Base-by-base conservation (phyloP, 2,888 invertebrate species). In the Schizotus pectinicornis region DNA sequence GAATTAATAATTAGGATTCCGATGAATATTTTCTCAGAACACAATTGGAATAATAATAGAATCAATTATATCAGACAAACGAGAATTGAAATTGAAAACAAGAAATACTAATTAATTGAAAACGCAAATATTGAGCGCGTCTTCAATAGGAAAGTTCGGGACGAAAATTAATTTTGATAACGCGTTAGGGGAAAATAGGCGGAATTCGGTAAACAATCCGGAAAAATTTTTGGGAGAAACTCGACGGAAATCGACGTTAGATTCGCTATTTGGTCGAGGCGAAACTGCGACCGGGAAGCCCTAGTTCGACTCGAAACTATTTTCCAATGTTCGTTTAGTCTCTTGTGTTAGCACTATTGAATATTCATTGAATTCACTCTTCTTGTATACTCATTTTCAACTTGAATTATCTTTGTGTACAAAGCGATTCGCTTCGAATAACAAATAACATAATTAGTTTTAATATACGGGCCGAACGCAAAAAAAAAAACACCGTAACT, bases 31-130 rank as follows among this genome's bases (percentile, higher is more conserved):
- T 62, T 60, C 45, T 67, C 65, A 35, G 62, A 59, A 65, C 65
- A 69, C 67, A 71, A 72, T 70, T 62, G 67, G 65, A 70, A 69
- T 69, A 67, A 59, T 62, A 71, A 68, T 70, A 75, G 75, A 69
- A 76, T 76, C 74, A 75, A 75, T 75, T 75, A 75, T 72, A 70
- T 74, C 68, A 67, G 68, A 67, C 67, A 61, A 69, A 73, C 69
- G 67, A 64, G 67, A 67, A 74, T 72, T 71, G 70, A 70, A 74
- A 74, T 72, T 70, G 73, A 72, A 72, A 72, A 74, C 72, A 71
- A 72, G 73, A 74, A 72, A 73, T 74, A 73, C 71, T 74, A 74
- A 75, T 75, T 76, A 75, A 75, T 75, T 74, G 73, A 74, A 74
- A 74, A 74, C 70, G 73, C 74, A 75, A 75, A 76, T 75, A 75